phyloP scores from a whole-genome alignment of 2,888 invertebrate species.

The Glyphotaelius pellucidus region DNA sequence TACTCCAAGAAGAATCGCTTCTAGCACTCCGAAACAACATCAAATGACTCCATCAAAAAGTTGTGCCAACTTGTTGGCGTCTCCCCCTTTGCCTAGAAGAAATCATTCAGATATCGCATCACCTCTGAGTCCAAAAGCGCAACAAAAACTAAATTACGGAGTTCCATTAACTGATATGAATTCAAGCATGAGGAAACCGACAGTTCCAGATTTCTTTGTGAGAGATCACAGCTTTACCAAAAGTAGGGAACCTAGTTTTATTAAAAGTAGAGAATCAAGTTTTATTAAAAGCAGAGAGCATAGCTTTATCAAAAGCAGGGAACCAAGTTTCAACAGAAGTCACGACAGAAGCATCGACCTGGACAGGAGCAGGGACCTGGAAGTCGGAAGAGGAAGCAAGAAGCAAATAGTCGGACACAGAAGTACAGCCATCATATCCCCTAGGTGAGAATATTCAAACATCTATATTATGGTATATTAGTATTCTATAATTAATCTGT shows the following conservation, averaged over 20 bases:
- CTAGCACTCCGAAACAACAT: slow-evolving; percentile 73
- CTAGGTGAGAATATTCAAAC: slow-evolving; percentile 70
- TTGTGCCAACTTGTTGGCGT: slow-evolving; percentile 73
- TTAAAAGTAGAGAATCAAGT: slow-evolving; percentile 69
- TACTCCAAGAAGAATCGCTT: slow-evolving; percentile 71
- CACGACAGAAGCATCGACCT: slow-evolving; percentile 68
- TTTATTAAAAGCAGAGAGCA: slow-evolving; percentile 69
- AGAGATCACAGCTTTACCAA: slow-evolving; percentile 69
- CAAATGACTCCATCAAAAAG: slow-evolving; percentile 75
- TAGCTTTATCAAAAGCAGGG: slow-evolving; percentile 68
- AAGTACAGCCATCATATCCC: slow-evolving; percentile 76
- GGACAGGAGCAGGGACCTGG: slow-evolving; percentile 56
- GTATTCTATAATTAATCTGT: too few species aligned
- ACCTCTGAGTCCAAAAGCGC: slow-evolving; percentile 76
- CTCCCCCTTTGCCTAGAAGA: slow-evolving; percentile 66
- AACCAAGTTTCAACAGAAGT: slow-evolving; percentile 68
- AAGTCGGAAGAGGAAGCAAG: slow-evolving; percentile 64
- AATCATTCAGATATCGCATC: slow-evolving; percentile 67
- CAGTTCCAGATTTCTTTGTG: slow-evolving; percentile 72
- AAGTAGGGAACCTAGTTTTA: slow-evolving; percentile 59
- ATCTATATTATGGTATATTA: neutral
- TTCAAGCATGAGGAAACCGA: slow-evolving; percentile 67
- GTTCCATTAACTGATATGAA: slow-evolving; percentile 28
- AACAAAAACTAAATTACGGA: slow-evolving; percentile 79
- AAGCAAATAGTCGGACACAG: slow-evolving; percentile 70